Conservation (phyloP, 2,113 vertebrate species). For the Notothenia coriiceps region DNA sequence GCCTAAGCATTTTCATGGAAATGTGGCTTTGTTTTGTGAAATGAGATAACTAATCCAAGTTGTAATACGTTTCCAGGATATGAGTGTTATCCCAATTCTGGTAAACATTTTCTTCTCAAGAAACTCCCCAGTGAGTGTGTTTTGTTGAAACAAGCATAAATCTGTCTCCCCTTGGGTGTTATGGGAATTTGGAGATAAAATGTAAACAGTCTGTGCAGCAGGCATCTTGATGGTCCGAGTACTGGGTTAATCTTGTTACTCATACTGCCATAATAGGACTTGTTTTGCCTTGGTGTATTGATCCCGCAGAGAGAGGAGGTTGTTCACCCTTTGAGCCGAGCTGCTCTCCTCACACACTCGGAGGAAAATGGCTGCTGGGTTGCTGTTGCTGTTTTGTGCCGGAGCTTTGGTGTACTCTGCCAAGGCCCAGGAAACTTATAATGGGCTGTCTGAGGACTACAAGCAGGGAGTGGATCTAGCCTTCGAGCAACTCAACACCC, state of each 20-base stretch:
- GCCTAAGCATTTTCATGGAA: neutral
- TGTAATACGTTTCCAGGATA: neutral
- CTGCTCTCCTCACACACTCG: slow-evolving; percentile 22
- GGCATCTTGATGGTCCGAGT: neutral
- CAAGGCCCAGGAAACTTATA: slow-evolving; percentile 50
- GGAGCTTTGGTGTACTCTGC: slow-evolving; percentile 42
- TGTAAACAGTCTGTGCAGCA: neutral
- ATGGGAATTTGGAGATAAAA: slow-evolving; percentile 16
- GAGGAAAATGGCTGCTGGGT: slow-evolving; percentile 66
- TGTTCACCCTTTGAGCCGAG: slow-evolving; percentile 9
- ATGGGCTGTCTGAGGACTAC: slow-evolving; percentile 45
- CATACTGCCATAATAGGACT: slow-evolving; percentile 56
- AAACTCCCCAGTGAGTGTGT: neutral
- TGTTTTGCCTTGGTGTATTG: slow-evolving; percentile 44
- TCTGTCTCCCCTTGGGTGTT: neutral
- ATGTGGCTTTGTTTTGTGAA: slow-evolving; percentile 35
- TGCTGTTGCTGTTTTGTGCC: slow-evolving; percentile 66
- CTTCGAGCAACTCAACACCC: slow-evolving; percentile 55
- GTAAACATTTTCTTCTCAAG: neutral
- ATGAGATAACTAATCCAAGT: slow-evolving; percentile 2
- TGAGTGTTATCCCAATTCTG: slow-evolving; percentile 2
- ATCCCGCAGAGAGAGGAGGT: slow-evolving; percentile 44
- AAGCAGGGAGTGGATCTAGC: slow-evolving; percentile 75
- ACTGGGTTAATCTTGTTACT: slow-evolving; percentile 2
- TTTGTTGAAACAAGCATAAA: slow-evolving; percentile 13